Conservation (phyloP, 1,140 invertebrate species). For the Augochlora pura region DNA sequence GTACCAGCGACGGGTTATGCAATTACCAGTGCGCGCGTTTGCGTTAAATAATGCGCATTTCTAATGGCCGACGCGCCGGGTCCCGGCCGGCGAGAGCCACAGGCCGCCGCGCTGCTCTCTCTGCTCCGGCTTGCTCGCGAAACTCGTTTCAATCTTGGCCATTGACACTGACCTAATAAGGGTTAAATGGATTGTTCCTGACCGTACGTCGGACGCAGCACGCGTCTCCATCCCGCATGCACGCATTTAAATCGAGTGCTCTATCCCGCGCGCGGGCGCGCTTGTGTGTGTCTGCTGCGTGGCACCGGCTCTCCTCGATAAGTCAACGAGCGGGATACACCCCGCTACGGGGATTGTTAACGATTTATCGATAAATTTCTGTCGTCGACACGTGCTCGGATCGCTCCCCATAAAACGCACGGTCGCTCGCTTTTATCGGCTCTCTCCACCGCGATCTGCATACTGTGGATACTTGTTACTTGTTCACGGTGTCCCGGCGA, state of each 20-base stretch:
- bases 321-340: slow-evolving; percentile 12
- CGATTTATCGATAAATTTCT: slow-evolving; percentile 41
- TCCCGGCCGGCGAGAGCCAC: no score
- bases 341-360: slow-evolving; percentile 33
- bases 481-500: neutral
- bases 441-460: neutral
- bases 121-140: neutral
- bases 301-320: slow-evolving; percentile 1
- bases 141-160: slow-evolving; percentile 43
- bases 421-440: neutral
- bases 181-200: slow-evolving; percentile 55
- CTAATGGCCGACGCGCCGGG: neutral
- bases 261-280: neutral
- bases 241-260: slow-evolving; percentile 45
- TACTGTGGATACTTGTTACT: neutral
- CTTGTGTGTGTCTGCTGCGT: no score
- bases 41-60: slow-evolving; percentile 16
- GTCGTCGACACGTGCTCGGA: neutral
- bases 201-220: slow-evolving; percentile 43
- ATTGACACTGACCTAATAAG: slow-evolving; percentile 63
- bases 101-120: no score
- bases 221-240: slow-evolving; percentile 47
- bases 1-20: neutral
- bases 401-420: neutral
- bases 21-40: neutral